Conservation (phyloP, 2,113 vertebrate species). For the Eulemur macaco region DNA sequence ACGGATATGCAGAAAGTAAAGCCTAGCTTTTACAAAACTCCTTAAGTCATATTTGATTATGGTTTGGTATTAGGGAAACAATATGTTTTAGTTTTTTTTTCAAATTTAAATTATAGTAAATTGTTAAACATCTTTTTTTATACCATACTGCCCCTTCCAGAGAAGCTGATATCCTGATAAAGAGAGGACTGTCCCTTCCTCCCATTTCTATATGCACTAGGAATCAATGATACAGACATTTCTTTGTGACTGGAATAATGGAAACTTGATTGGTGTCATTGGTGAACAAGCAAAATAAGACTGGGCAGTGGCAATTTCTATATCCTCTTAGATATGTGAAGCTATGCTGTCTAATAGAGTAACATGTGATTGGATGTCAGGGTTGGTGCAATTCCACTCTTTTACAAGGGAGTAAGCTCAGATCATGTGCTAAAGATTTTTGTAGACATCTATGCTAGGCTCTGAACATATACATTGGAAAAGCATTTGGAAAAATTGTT, state of each 20-base stretch:
- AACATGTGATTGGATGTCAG: neutral
- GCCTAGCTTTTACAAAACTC: neutral
- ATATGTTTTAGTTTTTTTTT: neutral
- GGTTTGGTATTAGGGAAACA: neutral
- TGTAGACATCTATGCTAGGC: neutral
- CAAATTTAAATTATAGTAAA: neutral
- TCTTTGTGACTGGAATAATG: neutral
- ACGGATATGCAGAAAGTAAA: neutral
- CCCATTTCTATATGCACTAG: neutral
- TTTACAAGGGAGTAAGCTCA: neutral
- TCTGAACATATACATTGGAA: neutral
- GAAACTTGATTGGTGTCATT: neutral
- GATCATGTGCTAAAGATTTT: neutral
- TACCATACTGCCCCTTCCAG: neutral
- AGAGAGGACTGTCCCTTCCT: neutral
- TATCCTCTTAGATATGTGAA: neutral
- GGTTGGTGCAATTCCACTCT: neutral
- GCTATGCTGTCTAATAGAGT: neutral
- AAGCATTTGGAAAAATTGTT: constrained; percentile 5
- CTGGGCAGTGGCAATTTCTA: neutral
- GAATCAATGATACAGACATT: neutral
- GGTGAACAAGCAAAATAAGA: neutral
- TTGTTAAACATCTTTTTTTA: constrained; percentile 15
- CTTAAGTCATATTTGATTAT: neutral
- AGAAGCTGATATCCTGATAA: neutral